A percentile compares a stretch with the other conserved stretches of the same genome.
phyloP scores from a whole-genome alignment of 2,797 vertebrate genomes.

The Sitta carolinensis region DNA sequence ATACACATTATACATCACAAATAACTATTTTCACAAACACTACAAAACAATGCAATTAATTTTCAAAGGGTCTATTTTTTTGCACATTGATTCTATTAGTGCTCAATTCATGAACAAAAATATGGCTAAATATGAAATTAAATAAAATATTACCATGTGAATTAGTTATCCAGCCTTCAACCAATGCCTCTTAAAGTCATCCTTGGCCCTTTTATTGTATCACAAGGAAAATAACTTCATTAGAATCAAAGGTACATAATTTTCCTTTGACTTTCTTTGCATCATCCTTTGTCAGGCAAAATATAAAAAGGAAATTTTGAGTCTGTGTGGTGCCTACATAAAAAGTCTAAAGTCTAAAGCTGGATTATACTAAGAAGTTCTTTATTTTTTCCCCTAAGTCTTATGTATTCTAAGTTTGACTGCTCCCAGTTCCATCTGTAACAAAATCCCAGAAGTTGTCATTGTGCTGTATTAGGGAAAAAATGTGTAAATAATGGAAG shows the following conservation, averaged over 20 bases:
- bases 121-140: neutral
- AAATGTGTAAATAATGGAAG: neutral
- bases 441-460: neutral
- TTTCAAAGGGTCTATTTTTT: neutral
- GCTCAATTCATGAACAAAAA: neutral
- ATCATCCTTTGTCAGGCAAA: neutral
- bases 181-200: neutral
- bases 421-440: neutral
- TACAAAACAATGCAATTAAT: neutral
- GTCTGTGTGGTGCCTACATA: neutral
- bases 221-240: neutral
- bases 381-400: neutral
- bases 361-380: slow-evolving; percentile 22
- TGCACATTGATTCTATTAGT: neutral
- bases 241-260: neutral
- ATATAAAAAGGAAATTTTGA: neutral
- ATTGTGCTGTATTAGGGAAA: neutral
- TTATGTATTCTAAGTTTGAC: neutral
- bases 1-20: neutral
- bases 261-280: neutral
- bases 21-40: neutral
- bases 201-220: neutral
- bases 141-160: neutral
- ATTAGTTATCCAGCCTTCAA: neutral
- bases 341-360: neutral